These are phyloP conservation scores for Calameuta idolon DNA, from an alignment of 2,888 invertebrate genomes.

Conservation along the genomic window DNA sequence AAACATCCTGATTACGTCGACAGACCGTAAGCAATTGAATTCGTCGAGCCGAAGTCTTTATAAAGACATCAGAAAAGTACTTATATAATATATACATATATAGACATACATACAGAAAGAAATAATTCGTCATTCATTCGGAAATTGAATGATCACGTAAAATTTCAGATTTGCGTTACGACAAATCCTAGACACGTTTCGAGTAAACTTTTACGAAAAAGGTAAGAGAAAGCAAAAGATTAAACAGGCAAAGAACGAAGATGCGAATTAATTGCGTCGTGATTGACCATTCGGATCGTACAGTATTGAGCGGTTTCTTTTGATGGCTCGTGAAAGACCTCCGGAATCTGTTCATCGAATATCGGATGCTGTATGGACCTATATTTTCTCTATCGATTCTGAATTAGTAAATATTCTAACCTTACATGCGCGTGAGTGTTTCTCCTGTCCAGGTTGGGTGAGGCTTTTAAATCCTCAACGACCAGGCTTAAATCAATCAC, in stretches of 20 bases:
- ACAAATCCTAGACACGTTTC: neutral
- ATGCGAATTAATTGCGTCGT: neutral
- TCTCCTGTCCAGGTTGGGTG: constrained; percentile 32
- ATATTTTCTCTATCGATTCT: neutral
- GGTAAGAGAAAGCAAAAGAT: neutral
- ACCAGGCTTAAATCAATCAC: constrained; percentile 59
- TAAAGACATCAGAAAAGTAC: neutral
- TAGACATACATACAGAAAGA: neutral
- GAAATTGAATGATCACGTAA: neutral
- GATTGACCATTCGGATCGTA: neutral
- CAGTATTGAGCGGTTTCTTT: neutral
- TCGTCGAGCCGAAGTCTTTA: neutral
- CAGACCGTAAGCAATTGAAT: neutral
- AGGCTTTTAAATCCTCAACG: constrained; percentile 53
- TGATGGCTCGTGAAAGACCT: neutral
- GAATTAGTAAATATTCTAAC: neutral
- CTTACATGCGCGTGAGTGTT: constrained; percentile 22
- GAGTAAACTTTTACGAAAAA: too few relatives aligned
- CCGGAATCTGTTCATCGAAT: neutral
- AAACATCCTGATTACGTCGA: neutral
- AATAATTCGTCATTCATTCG: neutral
- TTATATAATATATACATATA: neutral
- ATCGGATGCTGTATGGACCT: neutral
- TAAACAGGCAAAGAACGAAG: neutral
- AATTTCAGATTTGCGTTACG: neutral